Base-by-base conservation (phyloP, 2,888 invertebrate species). In the Acrobasis suavella region DNA sequence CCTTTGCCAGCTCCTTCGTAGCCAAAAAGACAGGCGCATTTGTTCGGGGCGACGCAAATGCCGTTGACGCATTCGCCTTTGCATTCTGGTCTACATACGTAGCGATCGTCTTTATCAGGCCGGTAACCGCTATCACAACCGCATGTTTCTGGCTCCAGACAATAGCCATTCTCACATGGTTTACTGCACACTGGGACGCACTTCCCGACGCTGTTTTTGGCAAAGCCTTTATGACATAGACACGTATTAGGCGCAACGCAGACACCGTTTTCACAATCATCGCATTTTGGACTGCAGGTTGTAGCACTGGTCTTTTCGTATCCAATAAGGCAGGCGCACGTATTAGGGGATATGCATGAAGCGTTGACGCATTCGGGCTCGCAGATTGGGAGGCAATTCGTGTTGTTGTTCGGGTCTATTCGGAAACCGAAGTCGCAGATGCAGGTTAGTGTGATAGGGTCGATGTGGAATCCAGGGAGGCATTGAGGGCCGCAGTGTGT, bases 171-270 rank as follows among this genome's bases (percentile, higher is more conserved):
- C 32, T 72, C 69, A 65, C 93, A 93, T 0, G 76, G 72, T 51
- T 87, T 83, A 50, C 79, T 70, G 54, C 77, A 77, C 16, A 65
- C 46, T 7, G 73, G 73, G 9, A 50, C 54, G 59, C 71, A 72
- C 32, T 55, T 22, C 38, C 50, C 69, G 12, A 64, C 56, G 15
- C 69, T 67, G 64, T 89, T 55, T 42, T 49, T 60, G 46, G 38
- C 63, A 63, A 85, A 91, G 1, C 90, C 92, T 22, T 69, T 70
- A 38, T 82, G 74, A 65, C 93, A 93, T 9, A 71, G 69, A 52
- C 93, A 93, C 15, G 73, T 71, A 0, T 86, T 74, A 0, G 88
- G 88, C 0, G 76, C 84, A 2, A 77, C 68, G 64, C 93, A 93
- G 0, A 69, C 69, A 0, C 88, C 82, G 65, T 89, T 86, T 62